Evolutionary conservation across 2,113 vertebrate species (phyloP), one percentile per base, ranked within the genome.

Genomic region (Clarias macrocephalus): DNA sequence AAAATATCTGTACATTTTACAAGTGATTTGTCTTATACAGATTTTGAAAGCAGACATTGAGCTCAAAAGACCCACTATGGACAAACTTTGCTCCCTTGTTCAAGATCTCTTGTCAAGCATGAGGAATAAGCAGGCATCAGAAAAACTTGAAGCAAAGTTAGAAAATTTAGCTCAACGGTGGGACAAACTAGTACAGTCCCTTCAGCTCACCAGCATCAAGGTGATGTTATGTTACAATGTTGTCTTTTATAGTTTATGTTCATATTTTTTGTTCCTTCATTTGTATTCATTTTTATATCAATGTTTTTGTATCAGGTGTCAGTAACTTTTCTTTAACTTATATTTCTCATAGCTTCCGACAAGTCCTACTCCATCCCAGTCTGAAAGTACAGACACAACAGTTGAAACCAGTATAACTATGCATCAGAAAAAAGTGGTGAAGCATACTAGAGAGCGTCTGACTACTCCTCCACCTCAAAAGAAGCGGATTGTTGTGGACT

Each of bases 341-440:
- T 72, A 21, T 94, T 92, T 94, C 86, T 94, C 85, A 23, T 93
- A 99, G 97, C 95, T 99, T 94, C 97, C 98, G 2, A 94, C 97
- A 77, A 89, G 96, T 92, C 94, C 94, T 94, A 95, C 93, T 88
- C 91, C 92, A 70, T 88, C 94, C 93, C 96, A 96, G 94, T 94
- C 96, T 79, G 97, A 97, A 91, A 88, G 96, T 91, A 94, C 94
- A 90, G 97, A 97, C 93, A 96, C 96, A 63, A 95, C 97, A 91
- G 96, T 96, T 90, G 93, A 98, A 90, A 97, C 97, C 95, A 98
- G 97, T 96, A 96, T 99, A 95, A 97, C 96, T 63, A 97, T 96
- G 0, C 93, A 96, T 93, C 98, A 98, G 88, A 97, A 98, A 93
- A 96, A 98, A 92, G 94, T 96, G 91, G 94, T 96, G 92, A 96